Base-by-base conservation (phyloP, 2,797 vertebrate species). In the Vespertilio murinus region DNA sequence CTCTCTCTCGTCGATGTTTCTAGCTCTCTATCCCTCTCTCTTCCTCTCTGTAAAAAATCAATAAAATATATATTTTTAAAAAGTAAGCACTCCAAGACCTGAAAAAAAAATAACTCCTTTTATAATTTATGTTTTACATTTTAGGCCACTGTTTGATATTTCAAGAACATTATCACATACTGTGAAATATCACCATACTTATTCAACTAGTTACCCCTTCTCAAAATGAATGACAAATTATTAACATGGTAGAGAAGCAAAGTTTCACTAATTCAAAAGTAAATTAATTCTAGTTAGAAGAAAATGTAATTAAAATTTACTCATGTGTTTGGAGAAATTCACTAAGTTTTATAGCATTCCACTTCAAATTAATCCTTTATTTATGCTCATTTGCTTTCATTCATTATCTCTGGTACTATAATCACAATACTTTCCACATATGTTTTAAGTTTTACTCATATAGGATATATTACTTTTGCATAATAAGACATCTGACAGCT, bases 351-450 rank as follows among this genome's bases (percentile, higher is more conserved):
- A 83, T 25, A 54, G 20, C 12, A 90, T 86, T 92, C 71, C 38
- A 88, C 30, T 97, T 89, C 56, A 97, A 96, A 96, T 94, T 84
- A 96, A 91, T 96, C 61, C 73, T 93, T 96, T 49, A 90, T 97
- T 97, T 90, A 96, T 96, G 33, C 82, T 91, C 25, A 71, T 85
- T 94, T 95, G 73, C 42, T 97, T 97, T 95, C 71, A 70, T 33
- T 8, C 67, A 42, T 70, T 86, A 83, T 94, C 38, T 95, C 84
- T 87, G 74, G 88, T 94, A 95, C 75, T 4, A 96, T 71, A 33
- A 90, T 95, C 54, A 69, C 70, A 67, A 45, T 92, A 67, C 28
- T 95, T 93, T 10, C 38, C 11, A 88, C 79, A 82, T 89, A 77
- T 80, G 87, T 87, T 95, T 96, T 90, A 94, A 22, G 20, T 97